Evolutionary conservation across 37 sponge, comb jelly and placozoan species (phyloP), one percentile per base, ranked within the genome.

Genomic region (Chondrilla cf. caribensis): DNA sequence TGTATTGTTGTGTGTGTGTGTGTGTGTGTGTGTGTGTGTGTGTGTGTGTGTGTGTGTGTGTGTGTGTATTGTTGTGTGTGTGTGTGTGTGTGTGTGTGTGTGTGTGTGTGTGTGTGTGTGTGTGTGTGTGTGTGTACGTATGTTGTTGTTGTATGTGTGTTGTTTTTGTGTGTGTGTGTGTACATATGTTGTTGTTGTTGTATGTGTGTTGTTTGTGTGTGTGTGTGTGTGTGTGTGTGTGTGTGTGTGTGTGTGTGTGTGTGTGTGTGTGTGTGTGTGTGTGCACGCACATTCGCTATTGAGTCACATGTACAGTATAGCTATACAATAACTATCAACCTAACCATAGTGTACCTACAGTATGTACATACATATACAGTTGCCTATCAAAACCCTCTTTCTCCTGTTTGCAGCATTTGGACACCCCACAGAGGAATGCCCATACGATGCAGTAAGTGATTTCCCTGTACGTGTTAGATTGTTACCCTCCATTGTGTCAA

Each of bases 391-490:
- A 6, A 37, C 40, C 2, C 43, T 75, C 36, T 42, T 25, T 59
- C 44, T 65, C 42, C 21, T 22, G 59, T 76, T 59, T 8, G 22
- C 24, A 51, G 40, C 38, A 4, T 82, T 67, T 70, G 38, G 40
- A 55, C 94, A 93, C 64, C 84, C 76, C 80, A 90, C 88, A n/a
- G 88, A 89, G 22, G 86, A 87, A 2, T 93, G 94, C 73, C 75
- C 90, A 79, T 89, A 87, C 79, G 89, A 89, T 58, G 86, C 51
- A 37, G 94, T 93, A 80, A 83, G 88, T 84, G 0, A 6, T 8
- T 3, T 39, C 8, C 6, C 29, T 62, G 25, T 28, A 55, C 17
- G 11, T 55, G 57, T 17, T 55, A 19, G 17, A 55, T 19, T 19
- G 17, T 55, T 19, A 19, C 17, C 57, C 11, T 11, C 57, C 57